Base-by-base conservation (phyloP, 2,797 vertebrate genomes). In the Eospalax fontanierii region DNA sequence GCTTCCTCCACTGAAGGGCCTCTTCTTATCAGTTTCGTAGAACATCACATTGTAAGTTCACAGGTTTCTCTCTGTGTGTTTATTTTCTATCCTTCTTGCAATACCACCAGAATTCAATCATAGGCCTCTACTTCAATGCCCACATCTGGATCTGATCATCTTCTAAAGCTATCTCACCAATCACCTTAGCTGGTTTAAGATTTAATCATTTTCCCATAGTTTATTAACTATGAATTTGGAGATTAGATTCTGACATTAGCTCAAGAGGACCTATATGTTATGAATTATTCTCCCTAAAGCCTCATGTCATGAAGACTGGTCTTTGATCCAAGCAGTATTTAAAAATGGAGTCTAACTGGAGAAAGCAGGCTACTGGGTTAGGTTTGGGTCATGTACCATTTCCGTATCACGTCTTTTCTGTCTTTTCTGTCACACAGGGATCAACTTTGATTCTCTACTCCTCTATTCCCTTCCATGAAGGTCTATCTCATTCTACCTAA, bases 11-110 rank as follows among this genome's bases (percentile, higher is more conserved):
- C 9, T 79, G 11, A 28, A 19, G 24, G 4, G 2, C n/a, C 43
- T n/a, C 6, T 54, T 54, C 2, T 54, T 54, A 54, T 14, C 50
- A 54, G 50, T 54, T 54, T 54, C 8, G 18, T 19, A 75, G 35
- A 28, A 35, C 0, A 6, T 65, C 16, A 46, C 8, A 35, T 26
- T 5, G 14, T 3, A 12, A 38, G 6, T 1, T 30, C 7, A 26
- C 3, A n/a, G 2, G 8, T 21, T 35, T 33, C 18, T 65, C 4
- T 57, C 24, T 38, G 10, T 46, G 43, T n/a, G 7, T 65, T 43
- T 46, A 10, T 2, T 82, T 4, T 71, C 24, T 26, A 30, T 30
- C 18, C 61, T 57, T 75, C 10, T 50, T 35, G 22, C 14, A 76
- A 74, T 15, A 26, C 0, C 33, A 33, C 11, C 2, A 40, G 33